Conservation (phyloP, 2,797 vertebrate genomes). For the Spizella passerina region DNA sequence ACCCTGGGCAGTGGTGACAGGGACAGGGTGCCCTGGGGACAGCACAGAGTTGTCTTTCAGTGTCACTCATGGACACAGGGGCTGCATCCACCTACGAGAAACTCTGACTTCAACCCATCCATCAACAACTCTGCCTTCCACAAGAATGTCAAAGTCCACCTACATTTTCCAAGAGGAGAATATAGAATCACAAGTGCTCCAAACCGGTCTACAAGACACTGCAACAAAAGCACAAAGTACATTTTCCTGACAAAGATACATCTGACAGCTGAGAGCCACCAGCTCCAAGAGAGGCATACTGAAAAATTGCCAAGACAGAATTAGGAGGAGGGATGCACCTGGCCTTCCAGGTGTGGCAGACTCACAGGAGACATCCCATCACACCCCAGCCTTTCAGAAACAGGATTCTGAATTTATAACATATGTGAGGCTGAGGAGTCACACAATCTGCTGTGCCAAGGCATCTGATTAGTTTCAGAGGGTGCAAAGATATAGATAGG, state of each 20-base stretch:
- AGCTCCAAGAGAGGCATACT: not conserved
- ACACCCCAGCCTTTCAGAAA: not conserved
- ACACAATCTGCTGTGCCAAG: not conserved
- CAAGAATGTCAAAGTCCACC: not conserved
- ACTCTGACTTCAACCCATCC: not conserved
- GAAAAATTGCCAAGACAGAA: not conserved
- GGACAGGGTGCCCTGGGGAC: not conserved
- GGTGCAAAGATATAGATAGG: not conserved
- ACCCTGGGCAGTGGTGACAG: not conserved
- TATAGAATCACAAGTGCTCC: not conserved
- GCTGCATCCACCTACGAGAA: not conserved
- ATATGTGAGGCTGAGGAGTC: not conserved
- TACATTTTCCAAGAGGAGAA: not conserved
- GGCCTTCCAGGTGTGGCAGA: not conserved
- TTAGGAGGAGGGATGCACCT: not conserved
- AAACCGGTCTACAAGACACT: not conserved
- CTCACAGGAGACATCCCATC: not conserved
- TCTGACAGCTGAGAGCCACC: not conserved
- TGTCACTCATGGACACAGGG: not conserved
- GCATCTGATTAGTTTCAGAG: constrained; percentile 51
- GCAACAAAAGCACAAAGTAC: not conserved
- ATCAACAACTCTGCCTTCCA: not conserved
- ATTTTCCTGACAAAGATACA: not conserved
- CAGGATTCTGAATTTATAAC: not conserved
- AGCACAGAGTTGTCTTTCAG: not conserved